phyloP scores from a whole-genome alignment of 2,888 invertebrate species.

The Eilema depressum region DNA sequence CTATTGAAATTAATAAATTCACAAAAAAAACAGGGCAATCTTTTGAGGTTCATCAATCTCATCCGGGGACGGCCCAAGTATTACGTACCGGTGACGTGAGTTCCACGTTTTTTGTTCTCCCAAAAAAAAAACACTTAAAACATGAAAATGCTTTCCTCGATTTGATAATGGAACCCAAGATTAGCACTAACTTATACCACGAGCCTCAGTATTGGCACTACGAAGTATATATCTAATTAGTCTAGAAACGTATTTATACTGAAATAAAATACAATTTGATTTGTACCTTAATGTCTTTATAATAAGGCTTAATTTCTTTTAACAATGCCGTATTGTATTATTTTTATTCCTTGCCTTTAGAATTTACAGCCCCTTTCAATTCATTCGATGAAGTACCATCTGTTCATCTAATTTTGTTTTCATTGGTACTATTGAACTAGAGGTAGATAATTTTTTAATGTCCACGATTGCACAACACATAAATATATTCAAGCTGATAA shows the following conservation, averaged over 20 bases:
- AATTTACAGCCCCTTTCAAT: background rate
- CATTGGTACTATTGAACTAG: background rate
- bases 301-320: background rate
- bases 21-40: too few relatives aligned
- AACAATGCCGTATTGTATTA: background rate
- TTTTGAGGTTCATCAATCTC: too few relatives aligned
- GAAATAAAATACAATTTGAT: background rate
- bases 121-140: too few relatives aligned
- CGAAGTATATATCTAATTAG: background rate
- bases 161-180: too few relatives aligned
- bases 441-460: background rate
- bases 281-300: background rate
- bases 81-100: too few relatives aligned
- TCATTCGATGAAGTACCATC: background rate
- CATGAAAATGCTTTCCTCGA: too few relatives aligned
- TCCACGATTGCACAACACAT: background rate
- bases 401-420: background rate
- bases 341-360: background rate
- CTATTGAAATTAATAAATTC: too few relatives aligned
- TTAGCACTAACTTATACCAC: too few relatives aligned
- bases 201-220: background rate
- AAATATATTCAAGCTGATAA: too few relatives aligned
- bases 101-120: too few relatives aligned
- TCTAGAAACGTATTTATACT: background rate
- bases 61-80: too few relatives aligned